Evolutionary conservation across 2,888 invertebrate genomes (phyloP).

Genomic region (Chaitophorus viminalis): DNA sequence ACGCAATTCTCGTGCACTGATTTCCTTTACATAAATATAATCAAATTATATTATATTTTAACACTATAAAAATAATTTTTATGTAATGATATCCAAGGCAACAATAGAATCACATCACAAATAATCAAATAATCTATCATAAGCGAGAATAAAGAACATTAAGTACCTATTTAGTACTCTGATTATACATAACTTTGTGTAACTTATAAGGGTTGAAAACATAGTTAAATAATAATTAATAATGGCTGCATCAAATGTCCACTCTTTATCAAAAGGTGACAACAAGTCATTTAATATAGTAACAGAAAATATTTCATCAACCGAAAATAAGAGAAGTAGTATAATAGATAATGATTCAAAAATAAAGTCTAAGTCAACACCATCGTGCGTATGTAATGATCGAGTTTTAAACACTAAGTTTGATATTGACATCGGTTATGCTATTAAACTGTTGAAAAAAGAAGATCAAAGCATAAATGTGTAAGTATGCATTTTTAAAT

Average conservation of each 20-base stretch:
- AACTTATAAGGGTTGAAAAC: too few species aligned
- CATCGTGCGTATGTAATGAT: not conserved
- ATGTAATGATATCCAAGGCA: not conserved
- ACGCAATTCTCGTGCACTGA: too few species aligned
- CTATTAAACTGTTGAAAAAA: slow-evolving; percentile 44
- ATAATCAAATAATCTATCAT: not conserved
- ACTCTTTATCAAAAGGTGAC: not conserved
- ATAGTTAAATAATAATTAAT: too few species aligned
- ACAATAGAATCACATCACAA: not conserved
- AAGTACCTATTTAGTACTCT: not conserved
- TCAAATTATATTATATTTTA: too few species aligned
- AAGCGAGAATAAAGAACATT: not conserved
- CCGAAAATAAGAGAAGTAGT: not conserved
- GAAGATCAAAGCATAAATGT: slow-evolving; percentile 38
- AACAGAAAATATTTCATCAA: not conserved
- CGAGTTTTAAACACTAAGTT: not conserved
- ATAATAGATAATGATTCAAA: not conserved
- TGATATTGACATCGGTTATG: slow-evolving; percentile 38
- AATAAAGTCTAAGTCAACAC: not conserved
- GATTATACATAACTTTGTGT: not conserved
- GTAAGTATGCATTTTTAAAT: not conserved
- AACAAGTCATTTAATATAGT: not conserved
- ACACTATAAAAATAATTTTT: too few species aligned
- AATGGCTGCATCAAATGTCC: not conserved
- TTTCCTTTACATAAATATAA: too few species aligned